Evolutionary conservation across 2,113 vertebrate genomes (phyloP).

Genomic region (Chionodraco myersi): DNA sequence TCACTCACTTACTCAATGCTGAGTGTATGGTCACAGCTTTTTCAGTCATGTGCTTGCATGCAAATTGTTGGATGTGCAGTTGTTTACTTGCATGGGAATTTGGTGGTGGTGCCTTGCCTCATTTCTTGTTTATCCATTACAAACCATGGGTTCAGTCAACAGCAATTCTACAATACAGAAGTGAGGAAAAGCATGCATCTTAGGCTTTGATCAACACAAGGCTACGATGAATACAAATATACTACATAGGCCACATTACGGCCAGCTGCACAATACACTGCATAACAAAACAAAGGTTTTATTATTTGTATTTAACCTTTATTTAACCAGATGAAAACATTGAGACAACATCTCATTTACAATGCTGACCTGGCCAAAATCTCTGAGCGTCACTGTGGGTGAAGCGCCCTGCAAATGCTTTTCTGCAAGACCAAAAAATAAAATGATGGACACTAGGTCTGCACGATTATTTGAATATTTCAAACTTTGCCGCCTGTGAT

Average conservation of each 20-base stretch:
- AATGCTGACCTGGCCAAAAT: no score
- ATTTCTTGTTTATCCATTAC: neutral
- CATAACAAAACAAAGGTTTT: no score
- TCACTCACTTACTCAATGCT: constrained; percentile 60
- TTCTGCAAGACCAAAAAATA: no score
- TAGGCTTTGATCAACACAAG: neutral
- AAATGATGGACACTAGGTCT: no score
- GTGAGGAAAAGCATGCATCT: neutral
- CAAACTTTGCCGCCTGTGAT: no score
- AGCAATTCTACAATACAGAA: neutral
- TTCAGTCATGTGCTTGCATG: constrained; percentile 54
- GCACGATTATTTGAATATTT: no score
- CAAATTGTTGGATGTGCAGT: constrained; percentile 18
- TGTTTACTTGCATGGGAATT: constrained; percentile 51
- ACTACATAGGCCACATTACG: neutral
- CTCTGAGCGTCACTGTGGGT: no score
- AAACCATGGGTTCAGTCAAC: neutral
- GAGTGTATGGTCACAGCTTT: constrained; percentile 58
- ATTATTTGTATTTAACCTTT: no score
- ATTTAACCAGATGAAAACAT: no score
- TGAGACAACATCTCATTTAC: no score
- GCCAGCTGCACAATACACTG: neutral
- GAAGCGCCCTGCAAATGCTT: no score
- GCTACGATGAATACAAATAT: neutral
- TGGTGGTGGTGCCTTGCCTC: constrained; percentile 4